Percentiles rank a stretch among this genome's conserved stretches.
These are phyloP conservation scores for Nephrotoma flavescens DNA, from an alignment of 2,888 invertebrate species.

Conservation along the genomic window DNA sequence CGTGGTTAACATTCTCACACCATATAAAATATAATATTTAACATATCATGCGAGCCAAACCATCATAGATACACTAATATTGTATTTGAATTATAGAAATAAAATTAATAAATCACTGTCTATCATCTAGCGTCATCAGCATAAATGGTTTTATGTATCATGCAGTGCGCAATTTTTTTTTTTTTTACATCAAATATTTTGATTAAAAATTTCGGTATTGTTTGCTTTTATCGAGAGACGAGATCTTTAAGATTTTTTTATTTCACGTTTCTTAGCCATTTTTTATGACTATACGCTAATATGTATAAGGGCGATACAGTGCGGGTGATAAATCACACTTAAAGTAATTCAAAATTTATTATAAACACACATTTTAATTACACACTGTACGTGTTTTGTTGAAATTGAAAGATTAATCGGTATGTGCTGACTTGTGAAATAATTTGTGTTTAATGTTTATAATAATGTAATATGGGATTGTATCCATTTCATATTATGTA, in stretches of 20 bases:
- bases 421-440: neutral
- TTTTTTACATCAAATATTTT: neutral
- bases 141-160: neutral
- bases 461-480: neutral
- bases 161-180: neutral
- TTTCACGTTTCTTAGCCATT: neutral
- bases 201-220: neutral
- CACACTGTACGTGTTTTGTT: neutral
- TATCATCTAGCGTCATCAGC: neutral
- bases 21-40: neutral
- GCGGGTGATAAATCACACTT: neutral
- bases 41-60: neutral
- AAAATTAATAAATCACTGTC: neutral
- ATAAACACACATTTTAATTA: neutral
- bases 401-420: neutral
- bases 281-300: neutral
- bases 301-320: neutral
- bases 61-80: neutral
- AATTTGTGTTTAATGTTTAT: neutral
- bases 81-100: neutral
- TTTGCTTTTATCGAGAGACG: neutral
- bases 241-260: neutral
- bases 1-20: neutral
- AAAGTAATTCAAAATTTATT: neutral
- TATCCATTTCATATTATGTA: neutral